Conservation (phyloP, 2,888 invertebrate species). For the Aporophyla lueneburgensis region DNA sequence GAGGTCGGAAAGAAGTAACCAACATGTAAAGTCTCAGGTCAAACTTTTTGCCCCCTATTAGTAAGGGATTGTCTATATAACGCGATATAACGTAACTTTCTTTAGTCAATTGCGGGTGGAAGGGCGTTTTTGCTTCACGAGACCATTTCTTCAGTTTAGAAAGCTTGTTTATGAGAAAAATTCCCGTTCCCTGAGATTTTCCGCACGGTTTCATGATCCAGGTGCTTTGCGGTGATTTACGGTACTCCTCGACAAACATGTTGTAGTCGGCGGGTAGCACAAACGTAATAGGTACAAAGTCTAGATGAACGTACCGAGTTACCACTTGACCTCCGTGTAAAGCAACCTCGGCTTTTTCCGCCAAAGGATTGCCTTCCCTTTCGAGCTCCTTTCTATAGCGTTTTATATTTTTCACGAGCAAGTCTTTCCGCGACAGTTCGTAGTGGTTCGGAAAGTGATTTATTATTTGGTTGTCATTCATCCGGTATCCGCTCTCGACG, state of each 20-base stretch:
- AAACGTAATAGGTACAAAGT: slow-evolving; percentile 97
- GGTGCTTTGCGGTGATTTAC: slow-evolving; percentile 97
- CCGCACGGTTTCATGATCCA: slow-evolving; percentile 99
- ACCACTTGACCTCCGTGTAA: slow-evolving; percentile 92
- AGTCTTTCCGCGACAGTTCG: slow-evolving; percentile 98
- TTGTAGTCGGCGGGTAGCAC: slow-evolving; percentile 99
- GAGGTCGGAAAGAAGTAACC: slow-evolving; percentile 97
- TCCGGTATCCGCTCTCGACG: slow-evolving; percentile 79
- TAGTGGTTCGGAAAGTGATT: slow-evolving; percentile 99
- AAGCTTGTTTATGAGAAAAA: slow-evolving; percentile 98
- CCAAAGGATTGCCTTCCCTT: slow-evolving; percentile 96
- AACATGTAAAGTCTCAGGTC: slow-evolving; percentile 97
- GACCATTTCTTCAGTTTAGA: slow-evolving; percentile 98
- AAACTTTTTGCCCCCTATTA: slow-evolving; percentile 99
- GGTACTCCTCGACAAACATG: slow-evolving; percentile 98
- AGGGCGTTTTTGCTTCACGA: slow-evolving; percentile 95
- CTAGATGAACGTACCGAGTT: slow-evolving; percentile 95
- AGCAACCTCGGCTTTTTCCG: slow-evolving; percentile 92
- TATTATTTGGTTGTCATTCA: slow-evolving; percentile 97
- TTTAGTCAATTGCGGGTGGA: slow-evolving; percentile 95
- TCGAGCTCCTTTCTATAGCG: slow-evolving; percentile 98
- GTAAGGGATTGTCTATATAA: slow-evolving; percentile 98
- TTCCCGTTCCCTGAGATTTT: slow-evolving; percentile 98
- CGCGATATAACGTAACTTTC: slow-evolving; percentile 99
- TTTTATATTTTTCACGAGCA: slow-evolving; percentile 98